phyloP scores from a whole-genome alignment of 2,113 vertebrate species.

The Hiodon alosoides region DNA sequence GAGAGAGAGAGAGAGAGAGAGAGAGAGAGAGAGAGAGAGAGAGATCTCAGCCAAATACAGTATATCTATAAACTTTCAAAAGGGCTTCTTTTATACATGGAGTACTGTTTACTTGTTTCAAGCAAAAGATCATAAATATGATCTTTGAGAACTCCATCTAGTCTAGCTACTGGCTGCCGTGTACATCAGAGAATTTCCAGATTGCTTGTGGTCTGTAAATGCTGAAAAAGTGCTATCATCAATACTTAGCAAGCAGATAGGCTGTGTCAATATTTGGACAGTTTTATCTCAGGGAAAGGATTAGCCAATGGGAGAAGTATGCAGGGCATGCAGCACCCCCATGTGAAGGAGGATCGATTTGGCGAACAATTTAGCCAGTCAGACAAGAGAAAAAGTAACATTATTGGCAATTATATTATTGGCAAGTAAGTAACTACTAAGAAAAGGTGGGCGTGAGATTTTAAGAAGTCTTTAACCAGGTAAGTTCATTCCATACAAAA shows the following conservation, averaged over 20 bases:
- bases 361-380: slow-evolving; percentile 18
- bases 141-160: not conserved
- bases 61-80: no score
- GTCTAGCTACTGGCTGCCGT: not conserved
- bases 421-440: slow-evolving; percentile 1
- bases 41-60: no score
- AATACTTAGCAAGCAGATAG: slow-evolving; percentile 13
- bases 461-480: no score
- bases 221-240: slow-evolving; percentile 10
- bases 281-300: slow-evolving; percentile 24
- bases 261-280: slow-evolving; percentile 20
- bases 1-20: no score
- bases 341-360: slow-evolving; percentile 6
- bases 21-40: no score
- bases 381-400: slow-evolving; percentile 1
- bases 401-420: not conserved
- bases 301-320: slow-evolving; percentile 18
- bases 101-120: no score
- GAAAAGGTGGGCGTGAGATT: not conserved
- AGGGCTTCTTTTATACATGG: no score
- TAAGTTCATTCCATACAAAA: no score
- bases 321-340: slow-evolving; percentile 6
- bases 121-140: not conserved
- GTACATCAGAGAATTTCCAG: slow-evolving; percentile 5
- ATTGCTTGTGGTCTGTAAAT: slow-evolving; percentile 6